Evolutionary conservation across 1,140 invertebrate species (phyloP).

Genomic region (Agrilus planipennis): DNA sequence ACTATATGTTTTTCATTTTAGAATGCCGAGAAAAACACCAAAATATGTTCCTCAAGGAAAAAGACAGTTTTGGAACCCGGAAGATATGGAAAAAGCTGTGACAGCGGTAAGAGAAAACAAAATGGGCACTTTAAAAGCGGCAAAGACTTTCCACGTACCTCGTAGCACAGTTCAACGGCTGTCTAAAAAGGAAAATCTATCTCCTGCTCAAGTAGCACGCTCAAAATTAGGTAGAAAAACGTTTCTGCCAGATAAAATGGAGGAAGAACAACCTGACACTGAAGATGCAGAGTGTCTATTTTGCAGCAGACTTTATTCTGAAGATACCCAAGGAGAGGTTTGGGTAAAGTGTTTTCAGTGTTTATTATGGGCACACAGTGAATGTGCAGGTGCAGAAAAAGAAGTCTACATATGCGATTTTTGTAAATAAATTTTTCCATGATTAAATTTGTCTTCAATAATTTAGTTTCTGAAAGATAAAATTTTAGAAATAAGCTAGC

Average conservation of each 20-base stretch:
- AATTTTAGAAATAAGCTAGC: too few relatives aligned
- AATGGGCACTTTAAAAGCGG: constrained; percentile 7
- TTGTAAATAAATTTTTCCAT: too few relatives aligned
- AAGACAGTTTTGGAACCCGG: constrained; percentile 4
- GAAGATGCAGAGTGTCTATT: too few relatives aligned
- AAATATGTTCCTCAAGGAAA: too few relatives aligned
- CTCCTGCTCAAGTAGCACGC: constrained; percentile 2
- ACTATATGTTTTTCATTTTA: too few relatives aligned
- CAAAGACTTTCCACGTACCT: constrained; percentile 7
- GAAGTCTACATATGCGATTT: too few relatives aligned
- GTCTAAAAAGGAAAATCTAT: background rate
- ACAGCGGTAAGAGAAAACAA: constrained; percentile 5
- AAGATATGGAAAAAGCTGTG: constrained; percentile 1
- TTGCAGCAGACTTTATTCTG: background rate
- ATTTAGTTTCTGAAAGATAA: too few relatives aligned
- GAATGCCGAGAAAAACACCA: too few relatives aligned
- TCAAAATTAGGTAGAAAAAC: constrained; percentile 1
- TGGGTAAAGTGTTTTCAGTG: constrained; percentile 12
- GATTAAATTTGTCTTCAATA: too few relatives aligned
- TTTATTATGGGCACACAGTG: too few relatives aligned
- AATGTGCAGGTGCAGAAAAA: too few relatives aligned
- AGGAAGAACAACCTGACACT: too few relatives aligned
- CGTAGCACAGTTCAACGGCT: constrained; percentile 4
- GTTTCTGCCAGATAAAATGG: constrained; percentile 1
- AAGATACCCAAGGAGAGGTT: background rate